phyloP scores from a whole-genome alignment of 2,113 vertebrate genomes.

The Ptilonorhynchus violaceus region DNA sequence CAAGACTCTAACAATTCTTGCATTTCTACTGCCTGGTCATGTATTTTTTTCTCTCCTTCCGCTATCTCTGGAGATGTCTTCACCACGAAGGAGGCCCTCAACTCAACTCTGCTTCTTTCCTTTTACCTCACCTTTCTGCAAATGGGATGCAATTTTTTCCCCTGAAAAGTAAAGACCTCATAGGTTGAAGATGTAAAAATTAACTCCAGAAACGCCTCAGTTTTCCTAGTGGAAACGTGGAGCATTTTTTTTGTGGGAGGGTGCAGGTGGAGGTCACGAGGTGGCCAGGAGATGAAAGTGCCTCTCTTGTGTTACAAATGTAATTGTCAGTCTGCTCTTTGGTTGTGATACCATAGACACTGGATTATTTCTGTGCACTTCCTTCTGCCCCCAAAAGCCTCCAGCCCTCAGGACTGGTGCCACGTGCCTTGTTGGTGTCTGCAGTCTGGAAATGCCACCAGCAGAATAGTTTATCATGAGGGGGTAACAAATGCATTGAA shows the following conservation, averaged over 20 bases:
- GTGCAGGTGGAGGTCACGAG: background rate
- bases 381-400: background rate
- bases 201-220: background rate
- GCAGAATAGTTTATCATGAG: background rate
- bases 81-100: background rate
- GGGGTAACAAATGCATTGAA: background rate
- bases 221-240: background rate
- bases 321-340: background rate
- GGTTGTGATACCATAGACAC: rapidly evolving
- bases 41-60: background rate
- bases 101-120: background rate
- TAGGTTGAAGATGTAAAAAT: background rate
- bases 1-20: background rate
- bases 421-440: background rate
- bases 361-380: background rate
- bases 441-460: background rate
- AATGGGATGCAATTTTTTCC: background rate
- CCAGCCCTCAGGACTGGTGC: background rate
- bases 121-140: background rate
- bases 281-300: background rate
- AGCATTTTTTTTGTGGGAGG: background rate
- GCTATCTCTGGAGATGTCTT: background rate
- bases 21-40: background rate
- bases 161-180: background rate
- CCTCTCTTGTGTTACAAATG: background rate